Percentiles rank a stretch among this genome's conserved stretches.
phyloP scores from a whole-genome alignment of 2,888 invertebrate genomes.

The Sarcophaga caerulescens region DNA sequence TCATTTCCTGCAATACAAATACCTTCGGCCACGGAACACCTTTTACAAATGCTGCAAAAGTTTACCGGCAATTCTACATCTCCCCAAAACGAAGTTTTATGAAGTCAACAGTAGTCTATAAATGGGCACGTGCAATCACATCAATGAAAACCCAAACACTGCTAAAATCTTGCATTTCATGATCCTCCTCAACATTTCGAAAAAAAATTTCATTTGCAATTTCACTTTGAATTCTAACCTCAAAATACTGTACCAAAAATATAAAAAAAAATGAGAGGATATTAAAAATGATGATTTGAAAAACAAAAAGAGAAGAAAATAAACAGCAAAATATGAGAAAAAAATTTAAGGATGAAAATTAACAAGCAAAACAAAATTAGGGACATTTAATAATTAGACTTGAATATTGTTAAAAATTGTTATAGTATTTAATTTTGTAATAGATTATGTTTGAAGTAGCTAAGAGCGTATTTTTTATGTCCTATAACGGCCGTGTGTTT shows the following conservation, averaged over 20 bases:
- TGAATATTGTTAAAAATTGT: slow-evolving; percentile 26
- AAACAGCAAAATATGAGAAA: not conserved
- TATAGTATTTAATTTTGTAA: slow-evolving; percentile 24
- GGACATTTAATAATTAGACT: slow-evolving; percentile 39
- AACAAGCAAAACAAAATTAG: slow-evolving; percentile 41
- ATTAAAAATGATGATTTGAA: slow-evolving; percentile 28
- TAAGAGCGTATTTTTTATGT: not conserved
- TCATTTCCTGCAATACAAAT: slow-evolving; percentile 61
- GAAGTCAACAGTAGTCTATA: slow-evolving; percentile 60
- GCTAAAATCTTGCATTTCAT: not conserved
- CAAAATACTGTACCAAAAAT: slow-evolving; percentile 62
- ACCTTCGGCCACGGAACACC: slow-evolving; percentile 79
- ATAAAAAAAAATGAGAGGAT: slow-evolving; percentile 18
- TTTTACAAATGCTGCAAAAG: slow-evolving; percentile 80
- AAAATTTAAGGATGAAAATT: not conserved
- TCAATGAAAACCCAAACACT: not conserved
- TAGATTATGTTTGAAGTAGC: slow-evolving; percentile 22
- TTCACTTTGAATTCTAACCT: slow-evolving; percentile 42
- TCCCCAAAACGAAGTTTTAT: slow-evolving; percentile 64
- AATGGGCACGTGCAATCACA: slow-evolving; percentile 63
- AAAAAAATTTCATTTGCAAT: slow-evolving; percentile 31
- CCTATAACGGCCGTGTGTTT: too few relatives aligned
- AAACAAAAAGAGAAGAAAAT: slow-evolving; percentile 18
- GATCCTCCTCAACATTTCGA: not conserved
- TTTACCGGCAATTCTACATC: slow-evolving; percentile 73